A percentile compares a stretch with the other conserved stretches of the same genome.
Evolutionary conservation across 1,140 invertebrate genomes (phyloP).

Genomic region (Saccostrea echinata): DNA sequence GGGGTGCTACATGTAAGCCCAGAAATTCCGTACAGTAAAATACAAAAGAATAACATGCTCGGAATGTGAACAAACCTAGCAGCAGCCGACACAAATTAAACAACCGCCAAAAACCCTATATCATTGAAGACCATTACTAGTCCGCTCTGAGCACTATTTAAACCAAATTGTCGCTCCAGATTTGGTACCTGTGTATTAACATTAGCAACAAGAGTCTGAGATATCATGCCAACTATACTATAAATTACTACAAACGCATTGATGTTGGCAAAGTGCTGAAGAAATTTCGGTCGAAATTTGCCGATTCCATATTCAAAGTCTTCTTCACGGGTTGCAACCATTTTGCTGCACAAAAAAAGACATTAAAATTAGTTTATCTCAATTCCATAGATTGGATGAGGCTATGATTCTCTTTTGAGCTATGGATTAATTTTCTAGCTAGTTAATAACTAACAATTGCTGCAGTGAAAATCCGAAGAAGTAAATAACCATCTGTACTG

Average conservation of each 20-base stretch:
- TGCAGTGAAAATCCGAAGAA: no score
- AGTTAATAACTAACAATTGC: no score
- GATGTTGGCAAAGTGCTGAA: conserved; percentile 39
- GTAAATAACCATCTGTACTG: no score
- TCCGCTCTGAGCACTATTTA: conserved; percentile 61
- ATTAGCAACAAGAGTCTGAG: conserved; percentile 42
- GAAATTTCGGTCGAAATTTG: background rate
- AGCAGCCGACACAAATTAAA: background rate
- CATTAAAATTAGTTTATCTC: no score
- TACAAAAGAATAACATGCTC: conserved; percentile 48
- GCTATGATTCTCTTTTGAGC: no score
- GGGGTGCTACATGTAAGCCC: conserved; percentile 54
- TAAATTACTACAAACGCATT: conserved; percentile 30
- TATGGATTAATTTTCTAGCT: no score
- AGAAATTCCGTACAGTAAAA: background rate
- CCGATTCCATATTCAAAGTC: conserved; percentile 25
- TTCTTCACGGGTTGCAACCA: background rate
- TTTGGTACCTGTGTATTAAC: conserved; percentile 64
- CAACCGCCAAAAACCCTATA: conserved; percentile 59
- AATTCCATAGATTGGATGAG: no score
- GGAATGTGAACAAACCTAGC: conserved; percentile 63
- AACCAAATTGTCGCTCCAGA: conserved; percentile 65
- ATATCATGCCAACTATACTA: conserved; percentile 33
- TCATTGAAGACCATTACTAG: conserved; percentile 63
- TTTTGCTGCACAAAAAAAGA: no score